Evolutionary conservation across 2,113 vertebrate species (phyloP).

Genomic region (Tragelaphus buxtoni): DNA sequence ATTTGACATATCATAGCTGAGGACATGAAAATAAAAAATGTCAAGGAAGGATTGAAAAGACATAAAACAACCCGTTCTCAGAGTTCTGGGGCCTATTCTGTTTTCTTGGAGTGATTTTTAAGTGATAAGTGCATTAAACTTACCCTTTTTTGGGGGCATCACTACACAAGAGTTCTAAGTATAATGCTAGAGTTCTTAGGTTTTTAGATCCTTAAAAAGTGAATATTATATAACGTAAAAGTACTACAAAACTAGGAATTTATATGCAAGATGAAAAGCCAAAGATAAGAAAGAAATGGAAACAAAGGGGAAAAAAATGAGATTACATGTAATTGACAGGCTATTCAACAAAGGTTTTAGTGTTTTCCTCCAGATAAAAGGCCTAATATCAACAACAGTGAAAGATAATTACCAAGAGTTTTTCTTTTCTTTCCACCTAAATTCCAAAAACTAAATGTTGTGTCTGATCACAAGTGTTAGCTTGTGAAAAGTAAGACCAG

Average conservation of each 20-base stretch:
- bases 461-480: background rate
- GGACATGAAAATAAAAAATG: background rate
- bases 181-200: background rate
- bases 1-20: background rate
- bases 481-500: background rate
- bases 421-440: background rate
- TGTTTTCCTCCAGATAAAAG: background rate
- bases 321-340: background rate
- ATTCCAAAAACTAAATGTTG: background rate
- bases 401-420: background rate
- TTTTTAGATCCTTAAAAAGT: background rate
- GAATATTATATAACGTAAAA: background rate
- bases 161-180: background rate
- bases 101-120: background rate
- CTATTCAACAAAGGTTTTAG: background rate
- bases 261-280: background rate
- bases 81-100: background rate
- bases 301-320: background rate
- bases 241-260: background rate
- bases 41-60: background rate
- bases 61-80: background rate
- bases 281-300: conserved; percentile 1
- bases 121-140: background rate
- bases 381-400: background rate
- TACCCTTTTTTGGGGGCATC: background rate